Conservation (phyloP, 2,888 invertebrate species). For the Ecdyonurus torrentis region DNA sequence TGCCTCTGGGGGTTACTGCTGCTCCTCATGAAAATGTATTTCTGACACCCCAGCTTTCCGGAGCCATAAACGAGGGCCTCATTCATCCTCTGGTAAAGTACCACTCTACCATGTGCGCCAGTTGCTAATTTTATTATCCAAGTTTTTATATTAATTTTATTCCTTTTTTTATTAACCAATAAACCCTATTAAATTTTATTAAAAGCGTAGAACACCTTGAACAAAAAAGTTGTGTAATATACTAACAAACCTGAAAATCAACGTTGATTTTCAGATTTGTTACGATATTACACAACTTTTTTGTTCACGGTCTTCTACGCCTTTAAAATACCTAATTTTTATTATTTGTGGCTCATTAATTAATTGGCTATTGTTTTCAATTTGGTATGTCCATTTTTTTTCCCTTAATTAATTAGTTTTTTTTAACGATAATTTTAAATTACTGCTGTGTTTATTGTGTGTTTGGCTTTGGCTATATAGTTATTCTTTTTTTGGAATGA, state of each 20-base stretch:
- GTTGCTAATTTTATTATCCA: too few relatives aligned
- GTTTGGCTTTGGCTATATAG: background rate
- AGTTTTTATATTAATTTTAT: too few relatives aligned
- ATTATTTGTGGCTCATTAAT: background rate
- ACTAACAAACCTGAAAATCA: too few relatives aligned
- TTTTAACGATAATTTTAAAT: background rate
- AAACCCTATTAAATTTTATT: too few relatives aligned
- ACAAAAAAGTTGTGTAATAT: too few relatives aligned
- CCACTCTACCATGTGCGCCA: background rate
- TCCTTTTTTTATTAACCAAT: background rate
- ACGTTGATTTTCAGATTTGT: too few relatives aligned
- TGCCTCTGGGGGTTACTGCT: slow-evolving; percentile 73
- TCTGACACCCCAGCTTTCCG: slow-evolving; percentile 28
- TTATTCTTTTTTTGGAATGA: background rate
- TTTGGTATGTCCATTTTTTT: background rate
- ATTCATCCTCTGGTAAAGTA: slow-evolving; percentile 20
- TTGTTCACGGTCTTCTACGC: too few relatives aligned
- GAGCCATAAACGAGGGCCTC: slow-evolving; percentile 15
- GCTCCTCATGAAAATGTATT: slow-evolving; percentile 53
- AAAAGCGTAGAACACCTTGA: too few relatives aligned
- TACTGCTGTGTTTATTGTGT: background rate
- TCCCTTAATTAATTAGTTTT: too few relatives aligned
- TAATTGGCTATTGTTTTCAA: background rate
- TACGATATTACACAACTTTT: too few relatives aligned
- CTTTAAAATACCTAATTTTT: background rate